A percentile compares a stretch with the other conserved stretches of the same genome.
phyloP scores from a whole-genome alignment of 2,797 vertebrate species.

The Morelia viridis region DNA sequence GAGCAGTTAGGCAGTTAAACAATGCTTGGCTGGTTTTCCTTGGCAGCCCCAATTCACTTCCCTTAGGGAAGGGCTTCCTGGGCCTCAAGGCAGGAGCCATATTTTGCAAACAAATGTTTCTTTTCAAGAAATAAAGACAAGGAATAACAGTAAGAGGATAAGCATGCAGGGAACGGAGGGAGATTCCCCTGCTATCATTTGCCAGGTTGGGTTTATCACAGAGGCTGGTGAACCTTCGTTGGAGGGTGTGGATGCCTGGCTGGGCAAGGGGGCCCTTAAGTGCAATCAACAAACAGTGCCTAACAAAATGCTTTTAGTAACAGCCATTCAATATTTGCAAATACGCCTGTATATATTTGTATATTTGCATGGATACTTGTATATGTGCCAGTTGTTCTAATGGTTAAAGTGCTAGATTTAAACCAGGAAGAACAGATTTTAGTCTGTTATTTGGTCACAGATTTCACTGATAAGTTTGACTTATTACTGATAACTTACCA shows the following conservation, averaged over 20 bases:
- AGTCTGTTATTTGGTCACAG: background rate
- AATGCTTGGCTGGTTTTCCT: background rate
- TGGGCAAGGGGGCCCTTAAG: background rate
- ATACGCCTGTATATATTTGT: background rate
- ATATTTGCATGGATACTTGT: background rate
- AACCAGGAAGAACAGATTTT: background rate
- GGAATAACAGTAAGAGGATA: background rate
- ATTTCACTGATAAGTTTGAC: background rate
- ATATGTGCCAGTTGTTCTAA: background rate
- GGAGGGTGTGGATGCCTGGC: background rate
- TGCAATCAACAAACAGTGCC: background rate
- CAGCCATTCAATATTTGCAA: background rate
- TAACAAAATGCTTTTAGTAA: background rate
- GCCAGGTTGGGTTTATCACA: background rate
- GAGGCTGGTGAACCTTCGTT: background rate
- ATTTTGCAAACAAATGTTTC: background rate
- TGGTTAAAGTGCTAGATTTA: background rate
- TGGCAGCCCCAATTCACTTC: background rate
- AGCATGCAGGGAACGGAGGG: background rate
- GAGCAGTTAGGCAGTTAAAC: background rate
- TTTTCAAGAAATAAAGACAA: background rate
- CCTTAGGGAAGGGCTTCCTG: background rate
- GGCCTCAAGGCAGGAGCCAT: background rate
- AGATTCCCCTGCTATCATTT: background rate
- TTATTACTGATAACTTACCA: too few species aligned